Evolutionary conservation across 2,797 vertebrate genomes (phyloP).

Genomic region (Xenopus petersii): DNA sequence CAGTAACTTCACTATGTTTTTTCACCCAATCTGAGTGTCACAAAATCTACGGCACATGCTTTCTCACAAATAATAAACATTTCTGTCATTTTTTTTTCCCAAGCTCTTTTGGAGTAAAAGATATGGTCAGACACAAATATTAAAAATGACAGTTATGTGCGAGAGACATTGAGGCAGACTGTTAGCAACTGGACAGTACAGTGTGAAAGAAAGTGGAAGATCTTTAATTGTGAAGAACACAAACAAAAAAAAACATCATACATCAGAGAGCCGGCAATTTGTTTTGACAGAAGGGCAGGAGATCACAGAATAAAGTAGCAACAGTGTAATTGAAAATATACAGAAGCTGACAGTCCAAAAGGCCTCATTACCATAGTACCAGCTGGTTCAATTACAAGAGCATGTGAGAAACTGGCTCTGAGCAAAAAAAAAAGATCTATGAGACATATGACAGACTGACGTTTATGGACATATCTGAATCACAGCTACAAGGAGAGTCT

Average conservation of each 20-base stretch:
- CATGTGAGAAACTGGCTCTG: slow-evolving; percentile 24
- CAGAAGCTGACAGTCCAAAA: slow-evolving; percentile 50
- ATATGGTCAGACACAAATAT: slow-evolving; percentile 16
- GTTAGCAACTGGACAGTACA: slow-evolving; percentile 44
- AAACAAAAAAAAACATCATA: slow-evolving; percentile 48
- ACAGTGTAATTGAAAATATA: slow-evolving; percentile 53
- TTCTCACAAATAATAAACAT: too few species aligned
- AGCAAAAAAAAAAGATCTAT: slow-evolving; percentile 47
- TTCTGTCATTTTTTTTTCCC: too few species aligned
- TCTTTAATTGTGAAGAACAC: slow-evolving; percentile 26
- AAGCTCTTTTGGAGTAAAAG: background rate
- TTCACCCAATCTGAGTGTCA: too few species aligned
- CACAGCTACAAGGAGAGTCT: slow-evolving; percentile 14
- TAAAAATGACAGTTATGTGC: slow-evolving; percentile 40
- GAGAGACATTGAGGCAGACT: slow-evolving; percentile 18
- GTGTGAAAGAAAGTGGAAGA: background rate
- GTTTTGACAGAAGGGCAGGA: slow-evolving; percentile 53
- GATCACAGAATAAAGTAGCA: slow-evolving; percentile 54
- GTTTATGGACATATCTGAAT: slow-evolving; percentile 19
- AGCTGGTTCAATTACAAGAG: slow-evolving; percentile 49
- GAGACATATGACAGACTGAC: slow-evolving; percentile 33
- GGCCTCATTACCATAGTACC: slow-evolving; percentile 53
- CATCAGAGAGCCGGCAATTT: slow-evolving; percentile 51
- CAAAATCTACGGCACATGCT: too few species aligned
- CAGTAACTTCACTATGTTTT: too few species aligned